Evolutionary conservation across 2,113 vertebrate species (phyloP).

Genomic region (Heloderma charlesbogerti): DNA sequence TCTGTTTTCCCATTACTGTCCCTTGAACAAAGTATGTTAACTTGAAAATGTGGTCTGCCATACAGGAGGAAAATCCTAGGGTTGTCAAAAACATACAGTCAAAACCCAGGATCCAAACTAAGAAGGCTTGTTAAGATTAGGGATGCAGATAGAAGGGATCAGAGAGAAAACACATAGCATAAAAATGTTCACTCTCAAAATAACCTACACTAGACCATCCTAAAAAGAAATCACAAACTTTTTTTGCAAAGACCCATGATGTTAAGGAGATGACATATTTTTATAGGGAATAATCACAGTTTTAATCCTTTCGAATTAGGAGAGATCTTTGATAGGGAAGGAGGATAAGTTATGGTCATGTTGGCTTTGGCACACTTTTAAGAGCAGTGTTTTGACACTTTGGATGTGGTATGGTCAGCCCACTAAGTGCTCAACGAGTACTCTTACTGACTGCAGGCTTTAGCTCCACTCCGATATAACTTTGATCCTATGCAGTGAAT

Average conservation of each 20-base stretch:
- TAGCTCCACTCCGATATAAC: not conserved
- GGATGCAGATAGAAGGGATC: not conserved
- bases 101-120: not conserved
- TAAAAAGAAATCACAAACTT: not conserved
- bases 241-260: not conserved
- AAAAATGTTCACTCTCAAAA: too few relatives aligned
- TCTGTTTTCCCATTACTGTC: not conserved
- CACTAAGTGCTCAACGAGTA: too few relatives aligned
- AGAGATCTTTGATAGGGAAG: not conserved
- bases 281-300: not conserved
- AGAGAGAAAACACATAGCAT: not conserved
- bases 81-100: not conserved
- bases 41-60: not conserved
- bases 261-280: not conserved
- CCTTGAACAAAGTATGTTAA: not conserved
- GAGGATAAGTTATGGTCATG: not conserved
- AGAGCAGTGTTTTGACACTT: too few relatives aligned
- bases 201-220: not conserved
- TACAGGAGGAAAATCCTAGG: not conserved
- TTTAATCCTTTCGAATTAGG: not conserved
- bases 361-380: too few relatives aligned
- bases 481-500: not conserved
- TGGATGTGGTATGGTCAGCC: too few relatives aligned
- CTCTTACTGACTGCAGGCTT: too few relatives aligned
- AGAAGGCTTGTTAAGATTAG: not conserved